phyloP scores from a whole-genome alignment of 2,888 invertebrate species.

The Odontocolon sp. region DNA sequence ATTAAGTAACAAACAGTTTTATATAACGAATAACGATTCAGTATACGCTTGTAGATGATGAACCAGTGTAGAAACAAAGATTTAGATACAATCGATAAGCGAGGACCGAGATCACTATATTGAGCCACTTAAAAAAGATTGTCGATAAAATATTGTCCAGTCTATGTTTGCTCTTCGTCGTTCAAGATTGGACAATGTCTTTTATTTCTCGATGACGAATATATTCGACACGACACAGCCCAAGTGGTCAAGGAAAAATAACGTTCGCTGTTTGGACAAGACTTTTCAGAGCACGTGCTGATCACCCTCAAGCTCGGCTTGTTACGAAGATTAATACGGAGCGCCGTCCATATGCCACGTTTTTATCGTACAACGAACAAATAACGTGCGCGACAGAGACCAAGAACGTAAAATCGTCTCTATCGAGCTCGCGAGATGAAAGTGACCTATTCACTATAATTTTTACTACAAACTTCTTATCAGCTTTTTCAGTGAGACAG shows the following conservation, averaged over 20 bases:
- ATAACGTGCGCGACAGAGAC: conserved; percentile 38
- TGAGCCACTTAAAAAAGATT: conserved; percentile 59
- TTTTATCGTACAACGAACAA: too few species aligned
- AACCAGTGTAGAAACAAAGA: conserved; percentile 1
- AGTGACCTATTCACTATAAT: too few species aligned
- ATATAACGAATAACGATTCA: neutral
- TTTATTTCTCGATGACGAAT: neutral
- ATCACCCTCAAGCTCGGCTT: conserved; percentile 49
- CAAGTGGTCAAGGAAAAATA: conserved; percentile 6
- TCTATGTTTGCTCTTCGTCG: conserved; percentile 22
- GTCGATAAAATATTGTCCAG: conserved; percentile 59
- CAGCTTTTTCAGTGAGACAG: too few species aligned
- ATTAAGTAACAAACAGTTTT: neutral
- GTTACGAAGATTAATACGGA: conserved; percentile 64
- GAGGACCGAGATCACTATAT: conserved; percentile 44
- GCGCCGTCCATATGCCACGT: conserved; percentile 63
- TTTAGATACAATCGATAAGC: conserved; percentile 59
- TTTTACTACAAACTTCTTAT: too few species aligned
- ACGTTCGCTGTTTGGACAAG: conserved; percentile 48
- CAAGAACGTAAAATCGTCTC: neutral
- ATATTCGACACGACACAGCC: neutral
- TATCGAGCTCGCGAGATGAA: too few species aligned
- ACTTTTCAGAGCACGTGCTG: conserved; percentile 57
- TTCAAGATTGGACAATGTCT: conserved; percentile 39
- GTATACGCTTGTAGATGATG: neutral